phyloP scores from a whole-genome alignment of 2,888 invertebrate species.

The Drosophila demipolita region DNA sequence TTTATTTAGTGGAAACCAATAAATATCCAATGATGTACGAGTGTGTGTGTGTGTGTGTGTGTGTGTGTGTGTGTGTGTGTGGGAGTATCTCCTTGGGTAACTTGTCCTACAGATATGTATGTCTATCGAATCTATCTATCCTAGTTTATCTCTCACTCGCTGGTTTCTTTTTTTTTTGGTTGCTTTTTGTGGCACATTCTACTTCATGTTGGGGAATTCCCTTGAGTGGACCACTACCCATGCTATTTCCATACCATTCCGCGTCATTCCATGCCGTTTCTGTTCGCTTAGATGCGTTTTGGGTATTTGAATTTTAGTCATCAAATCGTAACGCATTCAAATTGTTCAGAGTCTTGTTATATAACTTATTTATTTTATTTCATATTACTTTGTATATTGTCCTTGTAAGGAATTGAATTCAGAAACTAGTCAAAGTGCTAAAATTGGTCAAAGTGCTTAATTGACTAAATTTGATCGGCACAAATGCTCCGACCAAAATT shows the following conservation, averaged over 20 bases:
- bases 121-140: slow-evolving; percentile 27
- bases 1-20: slow-evolving; percentile 79
- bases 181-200: slow-evolving; percentile 22
- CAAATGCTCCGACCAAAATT: background rate
- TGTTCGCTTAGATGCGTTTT: background rate
- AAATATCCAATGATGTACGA: slow-evolving; percentile 77
- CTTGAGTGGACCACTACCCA: slow-evolving; percentile 46
- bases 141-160: slow-evolving; percentile 25
- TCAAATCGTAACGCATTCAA: slow-evolving; percentile 1
- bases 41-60: background rate
- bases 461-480: background rate
- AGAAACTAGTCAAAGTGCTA: background rate
- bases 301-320: slow-evolving; percentile 2
- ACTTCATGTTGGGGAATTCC: slow-evolving; percentile 52
- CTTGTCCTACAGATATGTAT: slow-evolving; percentile 22
- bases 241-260: slow-evolving; percentile 21
- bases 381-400: slow-evolving; percentile 3
- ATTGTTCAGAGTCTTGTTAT: too few species aligned
- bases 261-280: slow-evolving; percentile 13
- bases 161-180: background rate
- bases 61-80: background rate
- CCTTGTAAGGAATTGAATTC: background rate
- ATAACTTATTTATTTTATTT: background rate
- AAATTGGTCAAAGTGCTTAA: too few species aligned
- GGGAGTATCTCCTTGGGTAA: slow-evolving; percentile 27